Conservation (phyloP, 2,113 vertebrate genomes). For the Riparia riparia region DNA sequence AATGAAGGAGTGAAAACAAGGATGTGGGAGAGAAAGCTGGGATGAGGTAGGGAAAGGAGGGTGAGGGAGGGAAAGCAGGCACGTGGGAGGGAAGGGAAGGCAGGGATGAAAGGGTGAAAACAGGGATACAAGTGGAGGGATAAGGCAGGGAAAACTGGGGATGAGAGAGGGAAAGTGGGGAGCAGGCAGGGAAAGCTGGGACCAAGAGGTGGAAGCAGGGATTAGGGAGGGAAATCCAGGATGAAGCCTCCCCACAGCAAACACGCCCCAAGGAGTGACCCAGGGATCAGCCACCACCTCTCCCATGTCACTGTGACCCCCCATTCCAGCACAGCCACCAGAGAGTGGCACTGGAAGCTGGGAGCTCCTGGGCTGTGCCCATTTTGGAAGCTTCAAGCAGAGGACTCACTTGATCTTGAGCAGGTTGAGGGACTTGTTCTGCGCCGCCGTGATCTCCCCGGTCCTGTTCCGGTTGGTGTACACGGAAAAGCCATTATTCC, state of each 20-base stretch:
- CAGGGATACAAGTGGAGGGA: neutral
- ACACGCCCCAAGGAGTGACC: neutral
- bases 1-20: neutral
- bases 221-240: neutral
- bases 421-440: slow-evolving; percentile 91
- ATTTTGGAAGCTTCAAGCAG: neutral
- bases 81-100: too few species aligned
- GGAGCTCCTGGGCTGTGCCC: neutral
- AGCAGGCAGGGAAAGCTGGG: neutral
- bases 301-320: fast-evolving
- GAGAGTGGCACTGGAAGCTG: neutral
- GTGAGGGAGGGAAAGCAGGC: too few species aligned
- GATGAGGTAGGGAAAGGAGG: too few species aligned
- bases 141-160: neutral
- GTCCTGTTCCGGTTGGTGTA: slow-evolving; percentile 96
- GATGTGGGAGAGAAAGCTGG: too few species aligned
- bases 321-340: neutral
- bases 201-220: neutral
- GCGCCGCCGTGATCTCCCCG: slow-evolving; percentile 87
- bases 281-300: neutral
- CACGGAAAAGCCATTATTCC: slow-evolving; percentile 92
- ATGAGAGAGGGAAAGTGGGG: neutral
- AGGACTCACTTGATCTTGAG: slow-evolving; percentile 95
- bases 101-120: too few species aligned
- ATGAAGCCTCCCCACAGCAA: neutral